Evolutionary conservation across 2,113 vertebrate species (phyloP), one percentile per base, ranked within the genome.

Genomic region (Maccullochella peelii): DNA sequence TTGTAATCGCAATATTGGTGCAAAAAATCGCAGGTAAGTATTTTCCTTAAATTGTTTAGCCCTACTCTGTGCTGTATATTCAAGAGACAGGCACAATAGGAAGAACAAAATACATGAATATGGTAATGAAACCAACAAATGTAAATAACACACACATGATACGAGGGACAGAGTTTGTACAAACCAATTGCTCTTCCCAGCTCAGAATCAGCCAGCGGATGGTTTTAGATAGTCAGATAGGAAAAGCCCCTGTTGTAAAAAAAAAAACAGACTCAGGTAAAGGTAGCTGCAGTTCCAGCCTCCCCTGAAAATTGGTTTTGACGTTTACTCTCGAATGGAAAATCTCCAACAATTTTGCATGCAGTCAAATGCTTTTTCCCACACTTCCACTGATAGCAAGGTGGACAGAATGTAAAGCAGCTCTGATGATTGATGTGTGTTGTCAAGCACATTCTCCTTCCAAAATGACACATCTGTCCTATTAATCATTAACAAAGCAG

Each of bases 401-500:
- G 78, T 83, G 79, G 66, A 82, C 67, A 38, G 89, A 92, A 90
- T 91, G 77, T 73, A 72, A 93, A 90, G 86, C 73, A 90, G 84
- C 79, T 57, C 20, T 27, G 77, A 78, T 80, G 86, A 91, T 88
- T 84, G 83, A 88, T 85, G 84, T 65, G 79, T 23, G 50, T 67
- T 84, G 84, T 86, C 75, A 30, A 23, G 71, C 40, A 54, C 49
- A 55, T 57, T 81, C 72, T 69, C 77, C 11, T 57, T 88, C 75
- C 77, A 70, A 82, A 89, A 86, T 62, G 83, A 89, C 82, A 86
- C 1, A 49, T 73, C 79, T 72, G 73, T 55, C 73, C 71, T 79
- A 91, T 93, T 88, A 86, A 93, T 93, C 90, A 88, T 84, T 36
- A 86, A 83, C 77, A 84, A 79, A 65, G 74, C n/a, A 8, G 27